These are phyloP conservation scores for Sarcophilus harrisii DNA, from an alignment of 2,797 vertebrate species.

Conservation along the genomic window DNA sequence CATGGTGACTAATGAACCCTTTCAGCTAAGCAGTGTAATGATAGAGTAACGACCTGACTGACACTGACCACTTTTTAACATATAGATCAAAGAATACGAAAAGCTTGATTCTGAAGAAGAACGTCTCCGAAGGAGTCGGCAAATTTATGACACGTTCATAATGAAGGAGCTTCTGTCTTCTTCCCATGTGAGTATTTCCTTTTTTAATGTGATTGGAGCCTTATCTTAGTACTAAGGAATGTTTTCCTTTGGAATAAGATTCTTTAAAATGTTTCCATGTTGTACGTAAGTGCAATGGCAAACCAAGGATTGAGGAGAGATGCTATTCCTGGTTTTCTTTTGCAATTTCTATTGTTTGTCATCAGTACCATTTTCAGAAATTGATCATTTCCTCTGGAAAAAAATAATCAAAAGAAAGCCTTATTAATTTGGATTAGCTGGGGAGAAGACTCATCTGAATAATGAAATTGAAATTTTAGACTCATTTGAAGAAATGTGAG, in stretches of 20 bases:
- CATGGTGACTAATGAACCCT: rapidly evolving
- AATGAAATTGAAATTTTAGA: not conserved
- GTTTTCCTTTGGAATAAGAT: not conserved
- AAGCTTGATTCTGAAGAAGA: slow-evolving; percentile 97
- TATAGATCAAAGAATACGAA: slow-evolving; percentile 98
- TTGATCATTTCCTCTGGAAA: not conserved
- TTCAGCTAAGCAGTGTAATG: not conserved
- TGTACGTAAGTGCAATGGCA: not conserved
- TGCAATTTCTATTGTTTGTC: rapidly evolving
- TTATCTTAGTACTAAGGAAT: rapidly evolving
- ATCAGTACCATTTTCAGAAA: not conserved
- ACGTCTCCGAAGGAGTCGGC: slow-evolving; percentile 91
- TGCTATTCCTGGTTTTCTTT: not conserved
- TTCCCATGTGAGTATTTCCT: slow-evolving; percentile 90
- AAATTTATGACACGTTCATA: slow-evolving; percentile 96
- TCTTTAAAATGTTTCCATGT: not conserved
- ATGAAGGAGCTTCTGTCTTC: slow-evolving; percentile 99
- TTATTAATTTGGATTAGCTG: not conserved
- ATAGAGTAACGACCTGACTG: rapidly evolving
- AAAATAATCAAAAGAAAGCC: not conserved
- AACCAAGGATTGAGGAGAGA: not conserved
- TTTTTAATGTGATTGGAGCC: rapidly evolving
- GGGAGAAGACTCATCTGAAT: not conserved
- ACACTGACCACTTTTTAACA: not conserved
- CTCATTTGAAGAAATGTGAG: not conserved